Evolutionary conservation across 2,888 invertebrate species (phyloP).

Genomic region (Drosophila vallismaia): DNA sequence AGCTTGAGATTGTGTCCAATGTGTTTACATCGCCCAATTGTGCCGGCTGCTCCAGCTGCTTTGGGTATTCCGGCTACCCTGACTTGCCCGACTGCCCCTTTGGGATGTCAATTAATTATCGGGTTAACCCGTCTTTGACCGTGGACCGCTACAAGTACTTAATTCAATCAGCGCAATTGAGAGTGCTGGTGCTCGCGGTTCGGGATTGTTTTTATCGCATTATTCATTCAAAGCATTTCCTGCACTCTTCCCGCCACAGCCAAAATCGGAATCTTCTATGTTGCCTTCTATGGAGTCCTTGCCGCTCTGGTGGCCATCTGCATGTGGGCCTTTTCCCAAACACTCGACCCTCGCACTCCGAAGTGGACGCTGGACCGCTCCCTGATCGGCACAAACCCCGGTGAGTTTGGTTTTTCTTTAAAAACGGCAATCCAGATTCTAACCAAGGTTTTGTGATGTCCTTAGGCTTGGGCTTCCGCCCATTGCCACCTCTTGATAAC

Average conservation of each 20-base stretch:
- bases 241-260: conserved; percentile 85
- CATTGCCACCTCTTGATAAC: conserved; percentile 93
- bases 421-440: neutral
- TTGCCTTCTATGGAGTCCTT: conserved; percentile 95
- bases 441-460: neutral
- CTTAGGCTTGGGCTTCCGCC: conserved; percentile 94
- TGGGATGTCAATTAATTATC: conserved; percentile 52
- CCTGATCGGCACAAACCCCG: conserved; percentile 97
- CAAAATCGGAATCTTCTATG: conserved; percentile 97
- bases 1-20: conserved; percentile 5
- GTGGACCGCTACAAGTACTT: conserved; percentile 53
- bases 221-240: conserved; percentile 22
- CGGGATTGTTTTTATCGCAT: conserved; percentile 23
- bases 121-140: conserved; percentile 65
- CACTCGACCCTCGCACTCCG: conserved; percentile 94
- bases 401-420: conserved; percentile 50
- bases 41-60: conserved; percentile 14
- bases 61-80: neutral
- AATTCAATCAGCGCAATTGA: conserved; percentile 72
- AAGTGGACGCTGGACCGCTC: conserved; percentile 94
- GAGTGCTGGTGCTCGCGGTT: conserved; percentile 20
- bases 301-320: conserved; percentile 97
- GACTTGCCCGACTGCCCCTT: neutral
- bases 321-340: conserved; percentile 96
- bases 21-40: conserved; percentile 10